Evolutionary conservation across 2,797 vertebrate species (phyloP), one percentile per base, ranked within the genome.

Genomic region (Crenichthys baileyi): DNA sequence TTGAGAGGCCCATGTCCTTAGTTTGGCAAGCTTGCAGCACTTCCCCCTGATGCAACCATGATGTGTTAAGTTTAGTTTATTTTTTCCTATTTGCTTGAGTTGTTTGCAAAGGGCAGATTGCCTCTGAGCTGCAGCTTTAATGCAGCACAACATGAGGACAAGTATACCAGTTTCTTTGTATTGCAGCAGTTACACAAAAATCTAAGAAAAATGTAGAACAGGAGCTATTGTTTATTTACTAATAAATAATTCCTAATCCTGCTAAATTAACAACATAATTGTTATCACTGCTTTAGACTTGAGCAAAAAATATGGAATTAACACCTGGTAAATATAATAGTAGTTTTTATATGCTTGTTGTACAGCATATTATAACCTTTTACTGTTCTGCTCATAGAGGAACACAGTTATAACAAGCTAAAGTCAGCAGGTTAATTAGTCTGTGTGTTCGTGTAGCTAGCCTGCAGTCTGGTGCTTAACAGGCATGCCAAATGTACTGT

Each of bases 1-100:
- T 91, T 90, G 89, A 95, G 91, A 92, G 92, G 89, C 88, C 91
- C 82, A 7, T 89, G 89, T 93, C 89, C 91, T 93, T 90, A 91
- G 88, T 87, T 92, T 87, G 87, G 86, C 88, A 83, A 86, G 90
- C 80, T 46, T 85, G 87, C 92, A 87, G 87, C 86, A 82, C 86
- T 89, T 90, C 88, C 85, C 36, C 85, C 86, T 84, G 87, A 88
- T 90, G 89, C 89, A 84, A 86, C 71, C 78, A 29, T 74, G 85
- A 83, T 87, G 88, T 87, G 87, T 86, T 88, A 82, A 79, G 82
- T 89, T 79, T 82, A 87, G 67, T 84, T n/a, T 75, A 24, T 24
- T 55, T 48, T 55, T 53, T n/a, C 51, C 70, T 60, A 20, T 50
- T 36, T 77, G 82, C 90, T 79, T 56, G 79, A 91, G 78, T 73